A percentile compares a stretch with the other conserved stretches of the same genome.
Evolutionary conservation across 2,888 invertebrate genomes (phyloP).

Genomic region (Drosophila percnosoma): DNA sequence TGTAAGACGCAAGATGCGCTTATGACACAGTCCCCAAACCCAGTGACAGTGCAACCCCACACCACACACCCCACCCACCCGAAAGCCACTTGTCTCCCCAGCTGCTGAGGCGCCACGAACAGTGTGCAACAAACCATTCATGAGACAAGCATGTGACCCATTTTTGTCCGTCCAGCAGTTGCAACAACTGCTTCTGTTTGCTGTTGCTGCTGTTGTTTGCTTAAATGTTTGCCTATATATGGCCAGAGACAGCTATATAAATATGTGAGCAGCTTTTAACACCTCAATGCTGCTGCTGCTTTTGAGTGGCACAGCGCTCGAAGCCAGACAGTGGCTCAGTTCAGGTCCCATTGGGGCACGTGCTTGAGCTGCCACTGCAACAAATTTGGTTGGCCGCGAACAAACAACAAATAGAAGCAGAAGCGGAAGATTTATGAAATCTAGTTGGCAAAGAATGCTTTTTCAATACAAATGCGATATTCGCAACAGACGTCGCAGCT

Average conservation of each 20-base stretch:
- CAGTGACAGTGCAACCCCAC: background rate
- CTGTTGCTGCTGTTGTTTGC: conserved; percentile 54
- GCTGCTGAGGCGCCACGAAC: conserved; percentile 66
- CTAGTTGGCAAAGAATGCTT: conserved; percentile 11
- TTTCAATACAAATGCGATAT: conserved; percentile 18
- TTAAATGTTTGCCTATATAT: conserved; percentile 76
- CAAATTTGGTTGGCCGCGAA: conserved; percentile 20
- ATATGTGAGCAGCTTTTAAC: conserved; percentile 78
- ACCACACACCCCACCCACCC: background rate
- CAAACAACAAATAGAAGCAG: conserved; percentile 2
- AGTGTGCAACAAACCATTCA: conserved; percentile 60
- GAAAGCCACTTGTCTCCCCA: conserved; percentile 27
- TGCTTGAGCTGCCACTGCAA: background rate
- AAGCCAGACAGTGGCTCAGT: conserved; percentile 12
- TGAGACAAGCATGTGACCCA: conserved; percentile 76
- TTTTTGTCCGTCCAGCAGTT: conserved; percentile 44
- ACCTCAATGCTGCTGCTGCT: conserved; percentile 47
- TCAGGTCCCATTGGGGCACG: conserved; percentile 12
- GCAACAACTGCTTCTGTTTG: conserved; percentile 17
- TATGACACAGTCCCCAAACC: conserved; percentile 51
- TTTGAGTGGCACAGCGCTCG: conserved; percentile 5
- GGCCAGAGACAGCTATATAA: conserved; percentile 73
- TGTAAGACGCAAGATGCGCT: conserved; percentile 22
- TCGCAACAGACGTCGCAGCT: background rate
- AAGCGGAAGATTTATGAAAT: background rate